Evolutionary conservation across 1,140 invertebrate species (phyloP).

Genomic region (Vanessa atalanta): DNA sequence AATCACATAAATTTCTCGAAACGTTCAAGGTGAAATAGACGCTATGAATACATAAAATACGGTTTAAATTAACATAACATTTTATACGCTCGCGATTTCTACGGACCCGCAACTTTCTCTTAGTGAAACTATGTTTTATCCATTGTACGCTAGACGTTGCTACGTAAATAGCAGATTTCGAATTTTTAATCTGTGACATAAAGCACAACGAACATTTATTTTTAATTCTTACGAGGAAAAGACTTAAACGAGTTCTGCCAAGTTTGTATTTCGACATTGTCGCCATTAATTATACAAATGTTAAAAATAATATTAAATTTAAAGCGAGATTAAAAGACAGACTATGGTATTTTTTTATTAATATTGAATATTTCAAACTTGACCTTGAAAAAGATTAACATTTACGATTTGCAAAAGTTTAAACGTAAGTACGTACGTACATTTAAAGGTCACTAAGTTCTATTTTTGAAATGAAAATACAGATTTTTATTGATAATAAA

Average conservation of each 20-base stretch:
- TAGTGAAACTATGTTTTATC: conserved; percentile 74
- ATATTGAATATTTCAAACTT: not conserved
- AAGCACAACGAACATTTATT: not conserved
- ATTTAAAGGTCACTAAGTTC: too few relatives aligned
- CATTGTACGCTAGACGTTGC: conserved; percentile 51
- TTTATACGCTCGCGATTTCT: conserved; percentile 65
- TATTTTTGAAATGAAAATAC: not conserved
- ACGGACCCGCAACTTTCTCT: conserved; percentile 69
- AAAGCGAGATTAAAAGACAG: not conserved
- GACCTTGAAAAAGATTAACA: not conserved
- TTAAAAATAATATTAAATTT: not conserved
- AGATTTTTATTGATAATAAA: not conserved
- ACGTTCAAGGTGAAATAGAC: conserved; percentile 31
- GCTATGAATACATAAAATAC: conserved; percentile 38
- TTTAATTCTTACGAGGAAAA: conserved; percentile 1
- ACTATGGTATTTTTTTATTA: not conserved
- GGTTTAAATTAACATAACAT: conserved; percentile 16
- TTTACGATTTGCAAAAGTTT: not conserved
- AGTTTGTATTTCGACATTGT: not conserved
- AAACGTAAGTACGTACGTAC: too few relatives aligned
- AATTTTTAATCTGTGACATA: conserved; percentile 39
- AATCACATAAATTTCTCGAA: conserved; percentile 17
- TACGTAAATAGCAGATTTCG: conserved; percentile 49
- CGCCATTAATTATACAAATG: not conserved
- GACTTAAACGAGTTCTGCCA: conserved; percentile 1